Base-by-base conservation (phyloP, 2,888 invertebrate genomes). In the Drosophila leonis region DNA sequence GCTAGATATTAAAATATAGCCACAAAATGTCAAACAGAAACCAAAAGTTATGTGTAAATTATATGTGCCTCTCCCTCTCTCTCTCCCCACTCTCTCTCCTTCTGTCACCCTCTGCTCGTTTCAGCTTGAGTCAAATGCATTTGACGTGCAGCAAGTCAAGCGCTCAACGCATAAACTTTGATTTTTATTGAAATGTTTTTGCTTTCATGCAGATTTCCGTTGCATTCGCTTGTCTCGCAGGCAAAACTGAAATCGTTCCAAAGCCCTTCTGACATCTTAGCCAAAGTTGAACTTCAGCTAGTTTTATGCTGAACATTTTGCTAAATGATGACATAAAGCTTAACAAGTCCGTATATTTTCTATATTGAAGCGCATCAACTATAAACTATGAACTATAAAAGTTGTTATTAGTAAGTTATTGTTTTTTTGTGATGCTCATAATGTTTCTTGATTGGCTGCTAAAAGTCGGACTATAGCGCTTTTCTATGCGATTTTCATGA, bases 1-100 rank as follows among this genome's bases (percentile, higher is more conserved):
- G 20, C 18, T 75, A 79, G 79, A 88, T 86, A 83, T 88, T 82
- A 86, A 87, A 83, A 83, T 89, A 71, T 72, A 78, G 78, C 86
- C 82, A 84, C 89, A 87, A 76, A 86, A 87, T 89, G 89, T 87
- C 85, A 86, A 86, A 84, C 84, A 73, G 73, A 80, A 87, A 87
- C 82, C 82, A 78, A 86, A 89, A 89, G 82, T 86, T 87, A 79
- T 89, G 84, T 76, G 72, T 51, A 80, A 80, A 79, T 81, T 86
- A 72, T 72, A 55, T 61, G 67, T 55, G 55, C 56, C 44, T 27
- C 18, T 70, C 24, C n/a, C 12, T 42, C 44, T 4, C 0, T 0
- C 27, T 20, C 18, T 46, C 39, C 5, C 15, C 42, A 44, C 20
- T 46, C 4, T 35, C 42, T 10, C 37, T 27, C 9, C 59, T 18